Evolutionary conservation across 2,797 vertebrate genomes (phyloP).

Genomic region (Galago senegalensis): DNA sequence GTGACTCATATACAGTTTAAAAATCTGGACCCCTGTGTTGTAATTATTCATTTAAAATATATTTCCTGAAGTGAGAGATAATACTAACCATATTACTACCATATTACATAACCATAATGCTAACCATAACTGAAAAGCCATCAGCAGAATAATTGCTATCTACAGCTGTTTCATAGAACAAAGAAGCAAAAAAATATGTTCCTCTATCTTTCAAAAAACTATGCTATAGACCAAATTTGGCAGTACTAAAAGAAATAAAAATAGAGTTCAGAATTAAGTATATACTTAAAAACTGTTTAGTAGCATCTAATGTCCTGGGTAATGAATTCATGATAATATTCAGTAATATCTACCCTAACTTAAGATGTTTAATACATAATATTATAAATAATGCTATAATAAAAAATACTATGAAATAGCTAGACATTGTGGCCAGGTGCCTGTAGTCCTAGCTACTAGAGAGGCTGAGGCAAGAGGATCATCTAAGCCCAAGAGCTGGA

Average conservation of each 20-base stretch:
- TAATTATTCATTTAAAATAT: background rate
- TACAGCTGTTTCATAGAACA: background rate
- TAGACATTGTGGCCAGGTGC: too few relatives aligned
- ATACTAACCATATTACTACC: background rate
- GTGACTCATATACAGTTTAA: background rate
- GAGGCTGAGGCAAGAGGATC: too few relatives aligned
- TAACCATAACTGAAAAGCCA: background rate
- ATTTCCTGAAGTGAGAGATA: constrained; percentile 12
- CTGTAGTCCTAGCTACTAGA: too few relatives aligned
- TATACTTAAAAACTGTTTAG: background rate
- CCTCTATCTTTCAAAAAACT: constrained; percentile 31
- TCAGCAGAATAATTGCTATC: background rate
- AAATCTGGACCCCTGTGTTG: background rate
- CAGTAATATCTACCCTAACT: background rate
- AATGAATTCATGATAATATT: background rate
- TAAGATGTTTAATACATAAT: background rate
- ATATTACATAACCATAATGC: background rate
- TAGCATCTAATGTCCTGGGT: background rate
- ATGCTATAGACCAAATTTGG: constrained; percentile 29
- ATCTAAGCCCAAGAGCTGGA: too few relatives aligned
- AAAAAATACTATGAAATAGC: background rate
- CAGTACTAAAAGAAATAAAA: background rate
- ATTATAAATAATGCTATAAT: background rate
- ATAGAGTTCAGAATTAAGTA: constrained; percentile 7
- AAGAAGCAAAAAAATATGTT: constrained; percentile 18